A percentile compares a stretch with the other conserved stretches of the same genome.
phyloP scores from a whole-genome alignment of 1,140 invertebrate genomes.

The Holcopasites calliopsidis region DNA sequence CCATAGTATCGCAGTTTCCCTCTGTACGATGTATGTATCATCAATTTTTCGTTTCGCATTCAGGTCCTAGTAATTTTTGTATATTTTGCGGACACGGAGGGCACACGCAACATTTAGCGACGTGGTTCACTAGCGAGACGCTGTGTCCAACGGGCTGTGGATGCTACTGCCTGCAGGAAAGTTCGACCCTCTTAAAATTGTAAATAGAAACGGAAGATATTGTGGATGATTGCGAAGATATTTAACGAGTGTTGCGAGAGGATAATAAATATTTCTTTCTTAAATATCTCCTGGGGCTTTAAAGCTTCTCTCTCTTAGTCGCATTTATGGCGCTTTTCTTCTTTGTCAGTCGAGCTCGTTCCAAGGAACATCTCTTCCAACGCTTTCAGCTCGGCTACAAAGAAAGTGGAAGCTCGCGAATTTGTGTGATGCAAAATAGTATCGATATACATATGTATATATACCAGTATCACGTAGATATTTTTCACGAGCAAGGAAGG shows the following conservation, averaged over 20 bases:
- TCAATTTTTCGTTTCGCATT: constrained; percentile 40
- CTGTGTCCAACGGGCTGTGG: constrained; percentile 92
- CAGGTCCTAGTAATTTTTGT: constrained; percentile 88
- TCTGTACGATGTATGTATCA: background rate
- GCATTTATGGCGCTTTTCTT: no score
- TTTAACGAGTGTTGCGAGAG: constrained; percentile 36
- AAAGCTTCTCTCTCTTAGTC: background rate
- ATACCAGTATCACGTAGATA: background rate
- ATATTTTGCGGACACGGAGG: constrained; percentile 94
- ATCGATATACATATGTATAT: background rate
- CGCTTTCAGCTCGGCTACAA: constrained; percentile 12
- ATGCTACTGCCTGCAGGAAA: constrained; percentile 90
- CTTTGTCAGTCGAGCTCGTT: background rate
- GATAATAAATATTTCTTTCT: constrained; percentile 45
- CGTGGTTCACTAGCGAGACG: constrained; percentile 87
- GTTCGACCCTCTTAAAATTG: constrained; percentile 69
- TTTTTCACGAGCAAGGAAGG: constrained; percentile 24
- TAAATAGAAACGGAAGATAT: constrained; percentile 51
- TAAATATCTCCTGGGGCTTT: background rate
- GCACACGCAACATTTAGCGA: constrained; percentile 89
- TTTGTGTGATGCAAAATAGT: background rate
- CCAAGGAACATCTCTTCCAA: constrained; percentile 6
- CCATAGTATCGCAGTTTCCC: background rate
- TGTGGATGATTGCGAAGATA: constrained; percentile 48
- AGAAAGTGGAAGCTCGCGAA: background rate